Conservation (phyloP, 2,113 vertebrate genomes). For the Phodopus roborovskii region DNA sequence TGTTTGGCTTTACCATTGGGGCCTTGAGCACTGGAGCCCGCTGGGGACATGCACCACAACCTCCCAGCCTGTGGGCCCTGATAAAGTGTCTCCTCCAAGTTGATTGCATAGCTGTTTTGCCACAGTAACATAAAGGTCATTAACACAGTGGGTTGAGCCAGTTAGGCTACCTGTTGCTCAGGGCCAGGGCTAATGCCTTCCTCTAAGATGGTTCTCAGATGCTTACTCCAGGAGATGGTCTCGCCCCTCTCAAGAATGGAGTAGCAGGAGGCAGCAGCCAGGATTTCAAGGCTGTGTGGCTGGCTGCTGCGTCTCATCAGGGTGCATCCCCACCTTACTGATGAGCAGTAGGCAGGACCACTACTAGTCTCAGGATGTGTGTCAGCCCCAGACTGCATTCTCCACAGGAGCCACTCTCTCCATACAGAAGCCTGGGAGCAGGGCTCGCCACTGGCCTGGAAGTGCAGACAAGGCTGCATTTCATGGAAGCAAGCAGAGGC, state of each 20-base stretch:
- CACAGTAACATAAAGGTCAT: background rate
- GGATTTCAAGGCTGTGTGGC: background rate
- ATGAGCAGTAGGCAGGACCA: background rate
- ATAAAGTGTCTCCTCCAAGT: background rate
- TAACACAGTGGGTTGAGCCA: background rate
- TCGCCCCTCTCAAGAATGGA: background rate
- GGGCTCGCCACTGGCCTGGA: slow-evolving; percentile 67
- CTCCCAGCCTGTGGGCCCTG: background rate
- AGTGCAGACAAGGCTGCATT: slow-evolving; percentile 74
- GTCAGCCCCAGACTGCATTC: background rate
- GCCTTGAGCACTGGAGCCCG: no score
- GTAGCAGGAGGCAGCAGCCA: background rate
- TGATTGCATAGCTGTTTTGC: background rate
- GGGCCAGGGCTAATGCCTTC: no score
- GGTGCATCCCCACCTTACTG: slow-evolving; percentile 51
- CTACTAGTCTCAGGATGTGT: slow-evolving; percentile 16
- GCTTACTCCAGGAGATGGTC: background rate
- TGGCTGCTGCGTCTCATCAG: background rate
- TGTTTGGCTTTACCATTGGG: background rate
- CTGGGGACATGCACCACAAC: no score
- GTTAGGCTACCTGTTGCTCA: accelerated
- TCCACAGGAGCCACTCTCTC: slow-evolving; percentile 60
- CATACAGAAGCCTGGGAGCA: slow-evolving; percentile 67
- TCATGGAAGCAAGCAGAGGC: slow-evolving; percentile 77
- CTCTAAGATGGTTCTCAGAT: background rate